phyloP scores from a whole-genome alignment of 1,140 invertebrate species.

The Geopemphigus sp. region DNA sequence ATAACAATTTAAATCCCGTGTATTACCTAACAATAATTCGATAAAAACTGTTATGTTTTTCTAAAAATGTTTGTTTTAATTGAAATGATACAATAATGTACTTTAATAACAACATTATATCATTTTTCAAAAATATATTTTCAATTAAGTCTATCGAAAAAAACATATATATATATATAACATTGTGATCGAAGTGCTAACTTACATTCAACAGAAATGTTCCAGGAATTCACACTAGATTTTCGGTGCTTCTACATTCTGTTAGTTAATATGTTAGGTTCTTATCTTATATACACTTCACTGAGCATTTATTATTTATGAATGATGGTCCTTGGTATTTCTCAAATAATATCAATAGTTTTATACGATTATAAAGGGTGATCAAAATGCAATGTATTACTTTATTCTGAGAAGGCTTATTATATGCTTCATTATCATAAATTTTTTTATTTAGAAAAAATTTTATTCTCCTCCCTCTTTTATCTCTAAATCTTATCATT shows the following conservation, averaged over 20 bases:
- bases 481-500: no score
- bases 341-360: neutral
- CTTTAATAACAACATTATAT: neutral
- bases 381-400: neutral
- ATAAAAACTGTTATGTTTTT: no score
- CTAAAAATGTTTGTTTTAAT: neutral
- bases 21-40: no score
- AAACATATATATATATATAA: neutral
- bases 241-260: neutral
- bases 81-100: neutral
- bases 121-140: neutral
- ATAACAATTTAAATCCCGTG: no score
- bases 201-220: neutral
- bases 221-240: neutral
- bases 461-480: no score
- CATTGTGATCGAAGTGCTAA: neutral
- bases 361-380: neutral
- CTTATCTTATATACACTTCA: slow-evolving; percentile 28
- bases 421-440: neutral
- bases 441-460: no score
- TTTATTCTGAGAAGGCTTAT: neutral
- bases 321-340: neutral
- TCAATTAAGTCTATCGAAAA: neutral
- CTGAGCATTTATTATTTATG: slow-evolving; percentile 32
- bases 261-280: slow-evolving; percentile 10